Percentiles rank a stretch among this genome's conserved stretches.
Evolutionary conservation across 2,888 invertebrate species (phyloP).

Genomic region (Volucella inanis): DNA sequence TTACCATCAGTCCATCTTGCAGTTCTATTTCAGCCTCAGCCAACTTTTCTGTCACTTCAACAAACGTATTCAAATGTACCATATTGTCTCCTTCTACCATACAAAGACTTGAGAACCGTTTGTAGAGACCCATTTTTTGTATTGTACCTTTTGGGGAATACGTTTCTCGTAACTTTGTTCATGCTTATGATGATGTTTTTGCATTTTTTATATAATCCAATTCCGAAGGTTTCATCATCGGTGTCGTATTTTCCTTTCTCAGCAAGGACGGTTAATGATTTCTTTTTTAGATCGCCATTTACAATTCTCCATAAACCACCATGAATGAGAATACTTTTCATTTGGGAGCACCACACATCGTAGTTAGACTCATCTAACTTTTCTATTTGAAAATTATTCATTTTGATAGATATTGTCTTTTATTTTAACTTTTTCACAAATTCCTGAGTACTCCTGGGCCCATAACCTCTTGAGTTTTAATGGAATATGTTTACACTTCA

Average conservation of each 20-base stretch:
- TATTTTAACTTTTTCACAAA: conserved; percentile 10
- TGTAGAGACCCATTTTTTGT: no score
- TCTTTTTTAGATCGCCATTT: conserved; percentile 32
- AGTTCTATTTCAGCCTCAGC: no score
- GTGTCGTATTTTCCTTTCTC: conserved; percentile 41
- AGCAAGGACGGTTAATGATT: conserved; percentile 33
- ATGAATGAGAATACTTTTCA: conserved; percentile 48
- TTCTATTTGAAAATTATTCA: conserved; percentile 38
- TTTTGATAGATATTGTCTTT: conserved; percentile 12
- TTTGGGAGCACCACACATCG: conserved; percentile 47
- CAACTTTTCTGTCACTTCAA: no score
- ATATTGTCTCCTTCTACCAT: no score
- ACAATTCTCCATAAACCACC: conserved; percentile 45
- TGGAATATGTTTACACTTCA: background rate
- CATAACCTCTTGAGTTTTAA: background rate
- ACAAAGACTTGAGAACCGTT: no score
- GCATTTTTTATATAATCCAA: conserved; percentile 43
- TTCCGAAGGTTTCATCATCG: conserved; percentile 27
- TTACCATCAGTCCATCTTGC: no score
- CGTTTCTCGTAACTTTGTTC: background rate
- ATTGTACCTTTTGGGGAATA: no score
- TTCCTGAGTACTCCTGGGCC: conserved; percentile 38
- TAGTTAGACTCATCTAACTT: conserved; percentile 42
- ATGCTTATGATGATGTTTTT: conserved; percentile 57
- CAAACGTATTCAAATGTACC: no score